Conservation (phyloP, 2,888 invertebrate genomes). For the Drosophila nr. medialis region DNA sequence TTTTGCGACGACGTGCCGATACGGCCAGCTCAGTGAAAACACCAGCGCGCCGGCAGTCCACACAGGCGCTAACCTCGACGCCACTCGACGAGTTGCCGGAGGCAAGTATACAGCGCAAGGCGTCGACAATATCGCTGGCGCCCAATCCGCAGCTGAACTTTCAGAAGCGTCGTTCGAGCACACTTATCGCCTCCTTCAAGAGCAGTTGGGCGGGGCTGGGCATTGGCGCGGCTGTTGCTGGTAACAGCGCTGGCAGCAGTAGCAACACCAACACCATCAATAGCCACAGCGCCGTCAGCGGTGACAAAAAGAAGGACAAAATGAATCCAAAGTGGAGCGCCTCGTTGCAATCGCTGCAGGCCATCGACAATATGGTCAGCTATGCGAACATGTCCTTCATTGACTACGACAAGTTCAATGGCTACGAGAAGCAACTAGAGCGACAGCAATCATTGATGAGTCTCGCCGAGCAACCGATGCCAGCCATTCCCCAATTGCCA, state of each 20-base stretch:
- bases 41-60: constrained; percentile 60
- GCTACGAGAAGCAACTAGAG: constrained; percentile 84
- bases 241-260: constrained; percentile 34
- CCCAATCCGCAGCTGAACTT: constrained; percentile 80
- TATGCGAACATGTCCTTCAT: constrained; percentile 87
- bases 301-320: constrained; percentile 82
- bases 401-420: constrained; percentile 86
- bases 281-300: constrained; percentile 33
- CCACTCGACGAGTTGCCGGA: constrained; percentile 58
- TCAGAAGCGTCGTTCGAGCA: constrained; percentile 81
- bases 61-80: constrained; percentile 72
- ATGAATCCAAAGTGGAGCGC: constrained; percentile 85
- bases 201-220: constrained; percentile 71
- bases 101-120: constrained; percentile 47
- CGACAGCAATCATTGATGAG: constrained; percentile 81
- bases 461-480: constrained; percentile 63
- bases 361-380: constrained; percentile 86
- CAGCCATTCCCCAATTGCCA: constrained; percentile 39
- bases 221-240: constrained; percentile 4
- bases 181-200: constrained; percentile 81
- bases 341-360: constrained; percentile 86
- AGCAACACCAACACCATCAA: constrained; percentile 29
- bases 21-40: constrained; percentile 52
- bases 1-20: constrained; percentile 57
- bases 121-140: constrained; percentile 63